Conservation (phyloP, 1,140 invertebrate species). For the Zelostemma sp. region DNA sequence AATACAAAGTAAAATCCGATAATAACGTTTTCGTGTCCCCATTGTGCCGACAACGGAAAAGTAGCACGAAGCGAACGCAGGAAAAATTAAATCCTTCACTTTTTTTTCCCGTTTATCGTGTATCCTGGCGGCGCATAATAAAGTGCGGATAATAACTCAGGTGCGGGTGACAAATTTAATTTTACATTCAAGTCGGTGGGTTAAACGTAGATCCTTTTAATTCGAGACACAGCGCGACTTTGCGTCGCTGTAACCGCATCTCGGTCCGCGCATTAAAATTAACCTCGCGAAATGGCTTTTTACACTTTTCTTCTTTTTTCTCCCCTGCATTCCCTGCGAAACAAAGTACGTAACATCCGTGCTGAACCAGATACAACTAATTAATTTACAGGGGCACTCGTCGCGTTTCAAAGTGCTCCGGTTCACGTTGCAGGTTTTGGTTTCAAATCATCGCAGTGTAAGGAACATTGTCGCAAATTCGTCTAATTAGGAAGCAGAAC, state of each 20-base stretch:
- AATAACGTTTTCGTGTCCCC: conserved; percentile 19
- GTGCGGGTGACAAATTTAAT: conserved; percentile 36
- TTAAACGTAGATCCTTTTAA: conserved; percentile 38
- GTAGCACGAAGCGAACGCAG: conserved; percentile 8
- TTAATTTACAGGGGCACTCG: conserved; percentile 34
- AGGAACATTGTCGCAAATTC: conserved; percentile 39
- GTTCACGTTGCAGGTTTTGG: conserved; percentile 22
- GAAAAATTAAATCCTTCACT: conserved; percentile 17
- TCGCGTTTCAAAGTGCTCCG: conserved; percentile 26
- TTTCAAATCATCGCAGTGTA: conserved; percentile 27
- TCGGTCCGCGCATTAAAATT: conserved; percentile 31
- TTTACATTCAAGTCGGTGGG: conserved; percentile 32
- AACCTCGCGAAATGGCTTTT: conserved; percentile 32
- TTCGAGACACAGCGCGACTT: conserved; percentile 28
- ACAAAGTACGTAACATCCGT: conserved; percentile 24
- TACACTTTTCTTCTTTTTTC: conserved; percentile 23
- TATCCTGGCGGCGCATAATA: conserved; percentile 29
- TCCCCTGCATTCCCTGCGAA: neutral
- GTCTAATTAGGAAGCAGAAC: conserved; percentile 40
- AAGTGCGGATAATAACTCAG: conserved; percentile 35
- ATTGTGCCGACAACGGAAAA: conserved; percentile 17
- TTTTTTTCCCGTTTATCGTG: conserved; percentile 23
- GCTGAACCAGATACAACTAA: conserved; percentile 32
- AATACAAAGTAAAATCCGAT: conserved; percentile 27
- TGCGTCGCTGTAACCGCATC: conserved; percentile 26